These are phyloP conservation scores for Notechis scutatus DNA, from an alignment of 2,113 vertebrate species.

Conservation along the genomic window DNA sequence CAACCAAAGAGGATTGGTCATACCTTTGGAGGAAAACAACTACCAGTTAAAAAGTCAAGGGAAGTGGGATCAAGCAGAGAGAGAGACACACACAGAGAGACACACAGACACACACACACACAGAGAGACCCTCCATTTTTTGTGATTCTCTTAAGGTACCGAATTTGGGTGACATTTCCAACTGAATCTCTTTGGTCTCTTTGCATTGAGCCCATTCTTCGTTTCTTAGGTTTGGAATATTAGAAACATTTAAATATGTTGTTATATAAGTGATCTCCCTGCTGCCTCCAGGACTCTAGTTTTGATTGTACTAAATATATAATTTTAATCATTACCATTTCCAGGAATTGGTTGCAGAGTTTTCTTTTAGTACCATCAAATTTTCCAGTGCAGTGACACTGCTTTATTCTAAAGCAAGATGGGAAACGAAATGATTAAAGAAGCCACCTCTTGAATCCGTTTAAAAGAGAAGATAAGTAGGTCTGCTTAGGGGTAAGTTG, in stretches of 20 bases:
- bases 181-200: background rate
- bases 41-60: background rate
- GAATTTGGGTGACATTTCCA: background rate
- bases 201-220: background rate
- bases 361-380: background rate
- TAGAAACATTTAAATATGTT: background rate
- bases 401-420: background rate
- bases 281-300: background rate
- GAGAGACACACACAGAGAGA: background rate
- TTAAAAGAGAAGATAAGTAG: background rate
- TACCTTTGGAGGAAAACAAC: background rate
- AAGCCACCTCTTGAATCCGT: background rate
- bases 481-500: constrained; percentile 34
- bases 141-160: background rate
- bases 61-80: background rate
- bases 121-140: background rate
- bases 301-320: background rate
- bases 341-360: background rate
- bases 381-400: background rate
- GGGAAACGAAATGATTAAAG: background rate
- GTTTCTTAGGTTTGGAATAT: background rate
- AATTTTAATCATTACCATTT: background rate
- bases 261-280: background rate
- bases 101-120: background rate
- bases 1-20: background rate